phyloP scores from a whole-genome alignment of 2,797 vertebrate species.

The Cottoperca gobio region DNA sequence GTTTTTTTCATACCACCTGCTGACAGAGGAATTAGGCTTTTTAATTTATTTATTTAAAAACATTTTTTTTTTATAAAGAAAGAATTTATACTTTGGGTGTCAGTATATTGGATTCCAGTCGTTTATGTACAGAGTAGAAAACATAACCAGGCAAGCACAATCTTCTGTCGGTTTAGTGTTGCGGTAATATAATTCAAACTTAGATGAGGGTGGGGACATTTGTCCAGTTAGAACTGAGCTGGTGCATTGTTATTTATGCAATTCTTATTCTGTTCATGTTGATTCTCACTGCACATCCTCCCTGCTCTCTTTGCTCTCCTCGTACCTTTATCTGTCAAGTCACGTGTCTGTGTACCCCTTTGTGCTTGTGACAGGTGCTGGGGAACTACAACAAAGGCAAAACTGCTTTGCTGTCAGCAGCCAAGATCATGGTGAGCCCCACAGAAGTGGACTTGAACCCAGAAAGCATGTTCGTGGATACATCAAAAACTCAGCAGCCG shows the following conservation, averaged over 20 bases:
- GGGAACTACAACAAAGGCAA: conserved; percentile 99
- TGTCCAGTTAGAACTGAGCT: neutral
- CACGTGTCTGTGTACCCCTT: conserved; percentile 42
- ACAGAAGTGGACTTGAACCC: conserved; percentile 98
- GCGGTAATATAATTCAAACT: neutral
- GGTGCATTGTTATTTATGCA: neutral
- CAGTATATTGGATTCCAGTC: neutral
- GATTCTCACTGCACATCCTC: neutral
- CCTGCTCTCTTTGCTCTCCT: neutral
- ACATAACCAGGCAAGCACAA: neutral
- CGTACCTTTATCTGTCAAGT: conserved; percentile 15
- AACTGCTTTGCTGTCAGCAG: conserved; percentile 96
- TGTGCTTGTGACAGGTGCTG: conserved; percentile 88
- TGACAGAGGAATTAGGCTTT: neutral
- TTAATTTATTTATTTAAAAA: neutral
- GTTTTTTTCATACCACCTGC: neutral
- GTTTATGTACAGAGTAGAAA: neutral
- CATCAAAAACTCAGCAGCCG: conserved; percentile 84
- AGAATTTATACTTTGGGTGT: neutral
- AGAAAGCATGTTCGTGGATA: conserved; percentile 92
- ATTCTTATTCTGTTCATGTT: conserved; percentile 1
- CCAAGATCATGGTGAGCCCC: conserved; percentile 99
- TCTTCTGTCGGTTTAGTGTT: neutral
- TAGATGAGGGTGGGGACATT: neutral
- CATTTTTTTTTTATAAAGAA: too few relatives aligned